A percentile compares a stretch with the other conserved stretches of the same genome.
These are phyloP conservation scores for Chrysocyon brachyurus DNA, from an alignment of 2,797 vertebrate species.

Conservation along the genomic window DNA sequence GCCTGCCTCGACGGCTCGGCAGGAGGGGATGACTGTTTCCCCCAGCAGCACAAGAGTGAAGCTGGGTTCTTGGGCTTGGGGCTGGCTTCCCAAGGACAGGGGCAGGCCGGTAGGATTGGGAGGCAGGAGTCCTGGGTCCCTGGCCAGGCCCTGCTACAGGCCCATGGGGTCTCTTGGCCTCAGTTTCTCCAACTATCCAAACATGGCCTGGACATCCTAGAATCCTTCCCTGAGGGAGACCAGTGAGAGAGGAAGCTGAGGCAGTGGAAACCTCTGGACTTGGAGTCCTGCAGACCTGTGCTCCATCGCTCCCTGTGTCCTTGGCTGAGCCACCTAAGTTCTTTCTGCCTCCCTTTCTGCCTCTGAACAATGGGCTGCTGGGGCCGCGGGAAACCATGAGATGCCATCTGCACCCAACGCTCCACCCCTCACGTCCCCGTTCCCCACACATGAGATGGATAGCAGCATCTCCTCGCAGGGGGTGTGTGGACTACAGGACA, in stretches of 20 bases:
- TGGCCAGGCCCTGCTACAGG: neutral
- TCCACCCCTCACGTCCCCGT: neutral
- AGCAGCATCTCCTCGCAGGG: neutral
- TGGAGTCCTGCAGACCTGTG: neutral
- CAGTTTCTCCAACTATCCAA: constrained; percentile 28
- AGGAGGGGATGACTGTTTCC: neutral
- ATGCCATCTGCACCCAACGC: fast-evolving
- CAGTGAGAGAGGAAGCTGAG: neutral
- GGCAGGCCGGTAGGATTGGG: neutral
- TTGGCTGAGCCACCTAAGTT: neutral
- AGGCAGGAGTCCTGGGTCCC: neutral
- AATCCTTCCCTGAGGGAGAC: neutral
- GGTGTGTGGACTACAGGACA: neutral
- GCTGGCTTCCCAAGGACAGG: neutral
- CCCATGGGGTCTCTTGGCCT: neutral
- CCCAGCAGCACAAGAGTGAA: neutral
- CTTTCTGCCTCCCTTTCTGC: neutral
- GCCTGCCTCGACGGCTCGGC: neutral
- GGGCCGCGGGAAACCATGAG: neutral
- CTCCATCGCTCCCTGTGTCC: neutral
- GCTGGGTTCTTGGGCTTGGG: neutral
- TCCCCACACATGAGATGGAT: neutral
- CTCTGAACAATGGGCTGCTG: neutral
- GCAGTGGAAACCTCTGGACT: neutral
- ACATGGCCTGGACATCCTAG: neutral